phyloP scores from a whole-genome alignment of 2,888 invertebrate species.

The Hirtodrosophila confusa region DNA sequence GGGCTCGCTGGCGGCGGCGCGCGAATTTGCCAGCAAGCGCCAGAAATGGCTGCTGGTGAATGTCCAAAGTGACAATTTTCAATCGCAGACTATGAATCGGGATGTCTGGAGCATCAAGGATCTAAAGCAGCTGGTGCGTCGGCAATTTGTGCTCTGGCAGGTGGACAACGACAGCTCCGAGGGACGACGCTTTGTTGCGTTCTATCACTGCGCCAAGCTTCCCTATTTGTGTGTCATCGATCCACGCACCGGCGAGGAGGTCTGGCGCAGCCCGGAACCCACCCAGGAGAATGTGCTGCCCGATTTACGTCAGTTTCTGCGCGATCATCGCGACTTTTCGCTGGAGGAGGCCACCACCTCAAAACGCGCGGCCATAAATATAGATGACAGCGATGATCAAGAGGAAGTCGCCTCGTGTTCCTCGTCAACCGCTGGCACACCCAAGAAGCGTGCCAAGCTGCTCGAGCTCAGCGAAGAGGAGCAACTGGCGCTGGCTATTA shows the following conservation, averaged over 20 bases:
- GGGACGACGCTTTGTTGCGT: constrained; percentile 87
- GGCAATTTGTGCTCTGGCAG: constrained; percentile 90
- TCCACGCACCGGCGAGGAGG: constrained; percentile 88
- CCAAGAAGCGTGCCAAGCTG: constrained; percentile 72
- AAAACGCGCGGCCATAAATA: constrained; percentile 60
- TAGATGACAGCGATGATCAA: constrained; percentile 56
- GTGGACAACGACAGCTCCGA: constrained; percentile 85
- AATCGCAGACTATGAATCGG: constrained; percentile 88
- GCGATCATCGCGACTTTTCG: constrained; percentile 75
- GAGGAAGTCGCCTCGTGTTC: constrained; percentile 54
- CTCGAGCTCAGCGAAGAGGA: constrained; percentile 83
- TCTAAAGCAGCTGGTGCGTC: constrained; percentile 86
- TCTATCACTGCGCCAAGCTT: constrained; percentile 87
- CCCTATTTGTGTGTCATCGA: constrained; percentile 89
- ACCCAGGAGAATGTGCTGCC: constrained; percentile 74
- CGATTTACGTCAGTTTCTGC: constrained; percentile 70
- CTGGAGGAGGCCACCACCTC: constrained; percentile 74
- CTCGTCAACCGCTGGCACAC: constrained; percentile 45
- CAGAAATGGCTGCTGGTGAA: constrained; percentile 89
- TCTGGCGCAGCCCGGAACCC: constrained; percentile 81
- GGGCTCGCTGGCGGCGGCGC: constrained; percentile 86
- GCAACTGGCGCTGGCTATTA: constrained; percentile 83
- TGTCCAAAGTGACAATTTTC: constrained; percentile 88
- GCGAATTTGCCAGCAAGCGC: constrained; percentile 85
- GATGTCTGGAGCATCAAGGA: constrained; percentile 89